Conservation (phyloP, 2,888 invertebrate genomes). For the Nasonia oneida region DNA sequence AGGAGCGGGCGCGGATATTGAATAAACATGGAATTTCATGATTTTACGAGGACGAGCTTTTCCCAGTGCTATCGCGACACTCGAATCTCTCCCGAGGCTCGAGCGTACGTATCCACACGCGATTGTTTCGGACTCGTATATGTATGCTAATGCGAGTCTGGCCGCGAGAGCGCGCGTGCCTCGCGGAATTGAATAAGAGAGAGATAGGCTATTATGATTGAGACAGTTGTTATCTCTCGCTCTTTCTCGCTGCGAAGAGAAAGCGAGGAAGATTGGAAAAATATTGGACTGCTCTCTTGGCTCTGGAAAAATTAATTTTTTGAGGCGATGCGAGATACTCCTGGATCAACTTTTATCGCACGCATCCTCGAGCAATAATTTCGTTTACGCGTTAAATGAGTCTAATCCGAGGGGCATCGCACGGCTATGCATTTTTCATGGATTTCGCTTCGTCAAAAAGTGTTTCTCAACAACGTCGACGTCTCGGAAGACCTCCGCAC, state of each 20-base stretch:
- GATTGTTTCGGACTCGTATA: constrained; percentile 71
- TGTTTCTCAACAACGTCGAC: background rate
- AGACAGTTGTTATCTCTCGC: constrained; percentile 52
- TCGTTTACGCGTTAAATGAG: background rate
- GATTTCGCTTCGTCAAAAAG: background rate
- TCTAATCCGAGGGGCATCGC: background rate
- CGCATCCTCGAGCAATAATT: background rate
- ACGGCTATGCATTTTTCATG: background rate
- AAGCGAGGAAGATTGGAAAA: background rate
- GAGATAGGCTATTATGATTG: constrained; percentile 77
- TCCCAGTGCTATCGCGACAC: constrained; percentile 29
- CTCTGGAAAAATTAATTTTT: background rate
- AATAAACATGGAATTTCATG: constrained; percentile 78
- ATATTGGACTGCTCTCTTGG: background rate
- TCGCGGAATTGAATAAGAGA: constrained; percentile 77
- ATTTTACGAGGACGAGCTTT: constrained; percentile 75
- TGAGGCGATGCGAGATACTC: background rate
- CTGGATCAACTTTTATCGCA: background rate
- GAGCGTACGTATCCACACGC: constrained; percentile 65
- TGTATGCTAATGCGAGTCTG: constrained; percentile 75
- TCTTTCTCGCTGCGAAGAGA: background rate
- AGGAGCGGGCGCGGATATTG: constrained; percentile 71
- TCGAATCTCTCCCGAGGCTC: constrained; percentile 61
- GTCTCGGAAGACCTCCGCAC: background rate
- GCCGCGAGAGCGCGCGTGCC: constrained; percentile 44